These are phyloP conservation scores for Aspidiotus rigidus DNA, from an alignment of 2,888 invertebrate species.

Conservation along the genomic window DNA sequence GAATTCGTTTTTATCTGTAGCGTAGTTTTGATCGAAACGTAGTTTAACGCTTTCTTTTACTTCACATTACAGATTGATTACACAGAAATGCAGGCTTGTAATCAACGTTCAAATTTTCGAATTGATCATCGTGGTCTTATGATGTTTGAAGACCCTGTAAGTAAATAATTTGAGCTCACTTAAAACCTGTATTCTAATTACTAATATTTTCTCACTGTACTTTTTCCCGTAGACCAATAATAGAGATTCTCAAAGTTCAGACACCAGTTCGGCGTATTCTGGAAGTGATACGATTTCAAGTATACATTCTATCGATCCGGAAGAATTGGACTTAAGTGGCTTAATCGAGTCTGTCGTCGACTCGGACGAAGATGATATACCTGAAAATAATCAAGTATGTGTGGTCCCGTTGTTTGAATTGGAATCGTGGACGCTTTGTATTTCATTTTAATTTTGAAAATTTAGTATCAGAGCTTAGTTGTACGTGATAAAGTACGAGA, in stretches of 20 bases:
- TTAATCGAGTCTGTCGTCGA: slow-evolving; percentile 92
- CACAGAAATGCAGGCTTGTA: slow-evolving; percentile 31
- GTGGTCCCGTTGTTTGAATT: slow-evolving; percentile 1
- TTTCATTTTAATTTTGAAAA: background rate
- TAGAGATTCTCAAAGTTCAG: slow-evolving; percentile 76
- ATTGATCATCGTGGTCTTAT: slow-evolving; percentile 62
- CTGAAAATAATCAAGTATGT: slow-evolving; percentile 69
- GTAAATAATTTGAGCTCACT: background rate
- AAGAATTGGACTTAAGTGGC: slow-evolving; percentile 84
- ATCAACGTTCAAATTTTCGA: slow-evolving; percentile 53
- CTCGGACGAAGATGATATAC: slow-evolving; percentile 88
- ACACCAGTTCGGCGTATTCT: slow-evolving; percentile 92
- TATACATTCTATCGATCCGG: slow-evolving; percentile 64
- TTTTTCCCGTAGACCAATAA: slow-evolving; percentile 68
- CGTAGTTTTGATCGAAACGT: background rate
- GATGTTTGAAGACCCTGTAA: slow-evolving; percentile 31
- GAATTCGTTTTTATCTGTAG: background rate
- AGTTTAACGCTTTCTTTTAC: background rate
- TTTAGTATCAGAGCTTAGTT: slow-evolving; percentile 55
- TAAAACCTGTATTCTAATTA: background rate
- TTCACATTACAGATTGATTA: slow-evolving; percentile 21
- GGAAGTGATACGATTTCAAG: slow-evolving; percentile 95
- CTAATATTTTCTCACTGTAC: slow-evolving; percentile 8
- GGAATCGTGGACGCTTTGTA: background rate
- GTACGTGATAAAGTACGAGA: slow-evolving; percentile 92